Percentiles rank a stretch among this genome's conserved stretches.
Conservation (phyloP, 2,888 invertebrate genomes). For the Nasonovia ribisnigri region DNA sequence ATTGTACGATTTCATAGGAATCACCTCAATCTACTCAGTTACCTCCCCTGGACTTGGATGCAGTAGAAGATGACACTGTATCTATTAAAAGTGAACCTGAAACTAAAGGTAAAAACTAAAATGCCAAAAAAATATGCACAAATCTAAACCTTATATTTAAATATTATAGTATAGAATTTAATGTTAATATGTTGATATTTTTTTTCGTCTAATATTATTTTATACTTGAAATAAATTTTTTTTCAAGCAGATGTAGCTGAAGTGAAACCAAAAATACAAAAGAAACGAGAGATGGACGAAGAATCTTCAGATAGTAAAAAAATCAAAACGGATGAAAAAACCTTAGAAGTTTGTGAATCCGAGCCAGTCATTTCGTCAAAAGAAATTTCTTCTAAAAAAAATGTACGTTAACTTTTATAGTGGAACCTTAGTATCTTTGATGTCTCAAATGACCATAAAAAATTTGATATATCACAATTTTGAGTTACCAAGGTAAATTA, state of each 20-base stretch:
- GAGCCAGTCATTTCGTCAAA: slow-evolving; percentile 8
- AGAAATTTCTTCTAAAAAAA: slow-evolving; percentile 55
- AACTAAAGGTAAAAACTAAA: slow-evolving; percentile 76
- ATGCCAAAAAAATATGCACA: neutral
- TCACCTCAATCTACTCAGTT: slow-evolving; percentile 73
- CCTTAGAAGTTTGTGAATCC: neutral
- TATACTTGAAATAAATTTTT: neutral
- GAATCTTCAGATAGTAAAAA: slow-evolving; percentile 58
- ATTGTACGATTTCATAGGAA: slow-evolving; percentile 69
- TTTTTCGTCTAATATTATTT: slow-evolving; percentile 67
- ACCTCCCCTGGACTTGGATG: slow-evolving; percentile 84
- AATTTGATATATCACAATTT: too few species aligned
- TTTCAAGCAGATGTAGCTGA: slow-evolving; percentile 41
- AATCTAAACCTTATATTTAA: neutral
- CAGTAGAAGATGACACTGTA: slow-evolving; percentile 84
- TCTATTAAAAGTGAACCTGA: slow-evolving; percentile 87
- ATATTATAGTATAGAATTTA: neutral
- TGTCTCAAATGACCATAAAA: too few species aligned
- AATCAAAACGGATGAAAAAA: slow-evolving; percentile 57
- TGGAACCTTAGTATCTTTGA: too few species aligned
- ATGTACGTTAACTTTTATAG: slow-evolving; percentile 41
- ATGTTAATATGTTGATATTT: slow-evolving; percentile 69
- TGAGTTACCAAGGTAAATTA: too few species aligned
- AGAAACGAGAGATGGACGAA: slow-evolving; percentile 70
- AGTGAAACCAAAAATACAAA: slow-evolving; percentile 56